Evolutionary conservation across 1,140 invertebrate species (phyloP).

Genomic region (Platyscapa corneri): DNA sequence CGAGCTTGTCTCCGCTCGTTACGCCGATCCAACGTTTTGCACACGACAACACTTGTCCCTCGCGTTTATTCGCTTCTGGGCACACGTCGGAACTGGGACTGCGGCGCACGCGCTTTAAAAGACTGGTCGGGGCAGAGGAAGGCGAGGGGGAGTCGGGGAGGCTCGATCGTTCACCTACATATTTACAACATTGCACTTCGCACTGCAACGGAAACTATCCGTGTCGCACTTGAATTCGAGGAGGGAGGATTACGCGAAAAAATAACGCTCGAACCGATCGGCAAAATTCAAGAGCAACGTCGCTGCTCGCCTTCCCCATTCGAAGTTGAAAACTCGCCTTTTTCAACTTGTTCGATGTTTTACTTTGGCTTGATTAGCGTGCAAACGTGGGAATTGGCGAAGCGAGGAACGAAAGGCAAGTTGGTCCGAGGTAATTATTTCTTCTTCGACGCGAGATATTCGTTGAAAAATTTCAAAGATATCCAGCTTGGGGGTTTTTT

Average conservation of each 20-base stretch:
- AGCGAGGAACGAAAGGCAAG: neutral
- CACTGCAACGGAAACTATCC: too few species aligned
- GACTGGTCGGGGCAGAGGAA: neutral
- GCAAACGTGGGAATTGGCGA: neutral
- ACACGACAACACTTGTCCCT: neutral
- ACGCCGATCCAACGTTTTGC: neutral
- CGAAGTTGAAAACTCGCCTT: too few species aligned
- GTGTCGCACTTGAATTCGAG: too few species aligned
- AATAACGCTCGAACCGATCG: too few species aligned
- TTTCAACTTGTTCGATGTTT: too few species aligned
- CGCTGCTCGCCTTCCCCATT: too few species aligned
- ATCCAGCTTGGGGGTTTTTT: neutral
- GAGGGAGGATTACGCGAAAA: too few species aligned
- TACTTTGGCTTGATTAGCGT: neutral
- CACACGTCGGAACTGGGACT: neutral
- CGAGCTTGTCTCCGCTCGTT: neutral
- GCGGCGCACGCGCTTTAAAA: neutral
- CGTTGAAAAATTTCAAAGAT: slow-evolving; percentile 5
- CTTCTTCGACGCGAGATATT: neutral
- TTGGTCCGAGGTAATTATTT: neutral
- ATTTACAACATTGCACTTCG: too few species aligned
- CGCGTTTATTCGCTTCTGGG: neutral
- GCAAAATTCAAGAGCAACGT: too few species aligned
- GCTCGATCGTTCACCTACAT: too few species aligned
- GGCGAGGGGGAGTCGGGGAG: neutral